Base-by-base conservation (phyloP, 1,140 invertebrate genomes). In the Pseudomyrmex pallidus region DNA sequence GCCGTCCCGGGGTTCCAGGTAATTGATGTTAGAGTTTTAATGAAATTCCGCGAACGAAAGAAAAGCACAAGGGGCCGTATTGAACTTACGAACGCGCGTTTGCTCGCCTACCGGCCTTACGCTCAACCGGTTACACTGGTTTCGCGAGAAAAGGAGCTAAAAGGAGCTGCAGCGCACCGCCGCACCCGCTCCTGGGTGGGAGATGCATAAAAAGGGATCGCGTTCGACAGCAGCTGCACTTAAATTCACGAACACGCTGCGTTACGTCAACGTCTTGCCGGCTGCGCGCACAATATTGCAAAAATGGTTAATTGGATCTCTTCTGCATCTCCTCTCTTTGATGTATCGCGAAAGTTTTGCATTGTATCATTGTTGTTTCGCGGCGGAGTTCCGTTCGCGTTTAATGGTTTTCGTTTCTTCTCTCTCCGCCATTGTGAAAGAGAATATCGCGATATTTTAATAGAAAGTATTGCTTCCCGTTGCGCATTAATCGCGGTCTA, bases 41-140 rank as follows among this genome's bases (percentile, higher is more conserved):
- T 76, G 83, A 80, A 84, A 83, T 84, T 83, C 57, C 50, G 15
- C 52, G 68, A 35, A 52, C 46, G 80, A 56, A 73, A 77, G 76
- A 83, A 85, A 85, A 82, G 64, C 56, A 73, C 78, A 64, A 83
- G 66, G 73, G 48, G 74, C 70, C 46, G 61, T 82, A 74, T 74
- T 82, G 72, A 82, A 82, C 57, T 82, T 82, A 74, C 57, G 57
- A 82, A 82, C 17, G 68, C 78, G 68, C 57, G 54, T 44, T 59
- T 20, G 20, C 22, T 48, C 35, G 73, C 82, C 78, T 82, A 82
- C 78, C 70, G 72, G 78, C 73, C 72, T 83, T 83, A 84, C 67
- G 85, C 82, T 62, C 85, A 77, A 84, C 67, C 70, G 52, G 70
- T 76, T 84, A 64, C 82, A 86, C 83, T 84, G 74, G 83, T 84